phyloP scores from a whole-genome alignment of 2,113 vertebrate species.

The Peromyscus maniculatus region DNA sequence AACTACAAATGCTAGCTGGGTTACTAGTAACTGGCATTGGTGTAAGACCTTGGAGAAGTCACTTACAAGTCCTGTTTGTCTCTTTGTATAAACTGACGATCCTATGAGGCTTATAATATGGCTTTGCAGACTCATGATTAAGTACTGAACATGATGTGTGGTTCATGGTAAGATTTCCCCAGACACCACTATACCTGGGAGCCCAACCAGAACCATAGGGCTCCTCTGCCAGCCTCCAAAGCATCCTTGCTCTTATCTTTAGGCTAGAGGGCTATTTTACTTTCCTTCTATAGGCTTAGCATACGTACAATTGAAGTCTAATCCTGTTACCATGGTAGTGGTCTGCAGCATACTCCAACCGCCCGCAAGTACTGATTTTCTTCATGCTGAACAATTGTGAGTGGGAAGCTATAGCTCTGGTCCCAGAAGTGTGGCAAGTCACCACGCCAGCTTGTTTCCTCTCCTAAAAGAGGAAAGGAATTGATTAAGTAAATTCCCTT shows the following conservation, averaged over 20 bases:
- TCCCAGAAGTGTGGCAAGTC: not conserved
- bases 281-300: not conserved
- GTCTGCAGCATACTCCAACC: too few species aligned
- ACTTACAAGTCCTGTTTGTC: not conserved
- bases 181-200: not conserved
- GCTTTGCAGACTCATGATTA: not conserved
- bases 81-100: not conserved
- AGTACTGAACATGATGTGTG: not conserved
- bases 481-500: conserved; percentile 43
- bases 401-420: not conserved
- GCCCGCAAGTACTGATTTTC: not conserved
- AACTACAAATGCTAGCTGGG: not conserved
- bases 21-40: not conserved
- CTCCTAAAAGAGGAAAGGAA: not conserved
- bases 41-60: not conserved
- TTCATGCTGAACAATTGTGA: not conserved
- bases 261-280: not conserved
- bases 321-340: not conserved
- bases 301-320: not conserved
- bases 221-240: not conserved
- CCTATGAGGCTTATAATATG: not conserved
- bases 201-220: accelerated
- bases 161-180: not conserved
- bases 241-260: not conserved
- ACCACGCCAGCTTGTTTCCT: not conserved